Evolutionary conservation across 1,140 invertebrate species (phyloP), one percentile per base, ranked within the genome.

Genomic region (Euwallacea fornicatus): DNA sequence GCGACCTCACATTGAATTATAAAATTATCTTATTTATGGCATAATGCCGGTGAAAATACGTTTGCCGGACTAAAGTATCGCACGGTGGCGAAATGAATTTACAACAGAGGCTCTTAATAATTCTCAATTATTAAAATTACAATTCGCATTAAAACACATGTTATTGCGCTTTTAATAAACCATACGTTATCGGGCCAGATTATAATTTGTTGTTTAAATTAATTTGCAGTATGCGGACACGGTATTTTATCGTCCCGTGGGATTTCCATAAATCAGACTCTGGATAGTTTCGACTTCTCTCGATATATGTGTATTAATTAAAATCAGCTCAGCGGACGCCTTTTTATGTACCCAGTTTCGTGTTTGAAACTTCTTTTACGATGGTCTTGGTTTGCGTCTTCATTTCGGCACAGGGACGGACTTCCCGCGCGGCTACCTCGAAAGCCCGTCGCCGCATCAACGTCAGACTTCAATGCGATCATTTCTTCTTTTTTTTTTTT

Each of bases 71-170:
- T 71, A 60, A 65, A 71, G 62, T 67, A 63, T 66, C 7, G 64
- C 50, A 62, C 64, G 33, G 4, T 53, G 53, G 70, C 44, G 42
- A 70, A 73, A 73, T 73, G 66, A 76, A 78, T 78, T 79, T 78
- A 77, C 71, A 77, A 73, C 75, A 63, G 71, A 75, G 60, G 69
- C 78, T 71, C 73, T 77, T 76, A 75, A 79, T 78, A 79, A 75
- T 79, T 79, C 77, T 77, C 78, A 76, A 78, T 79, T 78, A 76
- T 76, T 79, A 75, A 78, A 76, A 78, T 79, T 77, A 76, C 75
- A 73, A 73, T 75, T 70, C 54, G 73, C 76, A 76, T 77, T 75
- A 77, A 75, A 74, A 74, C 73, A 76, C 71, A 74, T 77, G 76
- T 77, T 76, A 78, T 78, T 77, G 75, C 53, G 76, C 78, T 77